phyloP scores from a whole-genome alignment of 2,888 invertebrate species.

The Acleris laterana region DNA sequence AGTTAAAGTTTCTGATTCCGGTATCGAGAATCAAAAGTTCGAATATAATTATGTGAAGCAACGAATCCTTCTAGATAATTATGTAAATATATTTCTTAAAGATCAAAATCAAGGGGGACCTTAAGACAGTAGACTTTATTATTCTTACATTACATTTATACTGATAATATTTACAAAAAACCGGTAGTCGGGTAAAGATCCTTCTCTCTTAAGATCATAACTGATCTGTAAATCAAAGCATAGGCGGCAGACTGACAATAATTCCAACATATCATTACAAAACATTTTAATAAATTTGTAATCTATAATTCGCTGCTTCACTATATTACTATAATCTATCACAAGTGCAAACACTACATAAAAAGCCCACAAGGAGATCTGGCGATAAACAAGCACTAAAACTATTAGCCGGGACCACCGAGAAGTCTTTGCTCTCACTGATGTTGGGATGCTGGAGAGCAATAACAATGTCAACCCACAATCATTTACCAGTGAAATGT shows the following conservation, averaged over 20 bases:
- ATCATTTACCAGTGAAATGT: no score
- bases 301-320: conserved; percentile 22
- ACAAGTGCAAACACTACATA: background rate
- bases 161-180: no score
- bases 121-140: no score
- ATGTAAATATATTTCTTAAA: background rate
- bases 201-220: no score
- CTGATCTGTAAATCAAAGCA: background rate
- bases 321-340: background rate
- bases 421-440: conserved; percentile 12
- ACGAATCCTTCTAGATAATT: conserved; percentile 23
- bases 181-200: no score
- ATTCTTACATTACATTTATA: no score
- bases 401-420: conserved; percentile 18
- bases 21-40: conserved; percentile 11
- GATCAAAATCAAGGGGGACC: no score
- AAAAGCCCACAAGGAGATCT: conserved; percentile 8
- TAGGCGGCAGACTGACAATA: conserved; percentile 17
- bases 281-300: no score
- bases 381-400: conserved; percentile 19
- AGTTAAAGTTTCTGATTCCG: conserved; percentile 7
- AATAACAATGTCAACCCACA: no score
- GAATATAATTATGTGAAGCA: conserved; percentile 3
- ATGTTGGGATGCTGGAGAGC: background rate
- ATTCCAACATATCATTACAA: no score